phyloP scores from a whole-genome alignment of 2,113 vertebrate species.

The Recurvirostra avosetta region DNA sequence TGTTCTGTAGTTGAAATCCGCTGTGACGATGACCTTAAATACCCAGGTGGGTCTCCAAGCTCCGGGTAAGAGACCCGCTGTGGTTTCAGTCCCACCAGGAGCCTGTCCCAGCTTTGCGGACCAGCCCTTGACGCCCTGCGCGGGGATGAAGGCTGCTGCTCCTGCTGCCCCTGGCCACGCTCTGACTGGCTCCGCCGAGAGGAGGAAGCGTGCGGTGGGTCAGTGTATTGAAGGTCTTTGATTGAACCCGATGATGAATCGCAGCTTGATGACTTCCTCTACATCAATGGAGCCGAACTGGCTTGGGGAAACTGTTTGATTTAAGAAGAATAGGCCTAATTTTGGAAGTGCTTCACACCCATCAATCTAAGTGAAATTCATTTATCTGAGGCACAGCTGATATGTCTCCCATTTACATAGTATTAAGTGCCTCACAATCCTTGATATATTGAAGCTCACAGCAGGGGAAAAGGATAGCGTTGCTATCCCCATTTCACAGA shows the following conservation, averaged over 20 bases:
- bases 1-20: fast-evolving
- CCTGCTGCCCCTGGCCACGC: neutral
- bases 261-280: constrained; percentile 62
- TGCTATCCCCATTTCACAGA: neutral
- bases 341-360: constrained; percentile 66
- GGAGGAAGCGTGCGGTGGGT: neutral
- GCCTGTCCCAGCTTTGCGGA: neutral
- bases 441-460: constrained; percentile 35
- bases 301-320: constrained; percentile 66
- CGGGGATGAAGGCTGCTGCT: neutral
- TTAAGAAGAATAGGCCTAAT: constrained; percentile 65
- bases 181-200: neutral
- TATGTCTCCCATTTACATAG: constrained; percentile 57
- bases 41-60: neutral
- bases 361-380: constrained; percentile 67
- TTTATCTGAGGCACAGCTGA: constrained; percentile 65
- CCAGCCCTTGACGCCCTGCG: fast-evolving
- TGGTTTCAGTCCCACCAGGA: neutral
- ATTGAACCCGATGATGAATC: constrained; percentile 48
- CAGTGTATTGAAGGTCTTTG: neutral
- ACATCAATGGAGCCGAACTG: constrained; percentile 56
- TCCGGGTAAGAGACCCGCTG: fast-evolving
- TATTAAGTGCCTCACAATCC: constrained; percentile 46
- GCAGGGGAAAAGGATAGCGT: neutral
- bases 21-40: neutral